Percentiles rank a stretch among this genome's conserved stretches.
Conservation (phyloP, 2,888 invertebrate genomes). For the Lycocerus yunnanus region DNA sequence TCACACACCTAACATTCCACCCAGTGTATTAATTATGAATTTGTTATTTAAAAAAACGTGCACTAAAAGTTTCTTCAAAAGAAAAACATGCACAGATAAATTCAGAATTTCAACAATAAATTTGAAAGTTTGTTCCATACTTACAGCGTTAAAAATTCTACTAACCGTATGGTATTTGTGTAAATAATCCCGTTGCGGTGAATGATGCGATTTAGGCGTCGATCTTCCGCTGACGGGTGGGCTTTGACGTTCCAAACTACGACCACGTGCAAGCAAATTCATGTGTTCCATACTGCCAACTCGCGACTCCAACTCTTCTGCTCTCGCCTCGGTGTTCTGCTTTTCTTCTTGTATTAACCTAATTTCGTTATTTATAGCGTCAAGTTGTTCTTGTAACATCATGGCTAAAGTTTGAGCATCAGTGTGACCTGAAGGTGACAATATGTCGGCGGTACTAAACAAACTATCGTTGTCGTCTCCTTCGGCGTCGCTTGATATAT, state of each 20-base stretch:
- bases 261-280: slow-evolving; percentile 77
- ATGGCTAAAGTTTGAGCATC: slow-evolving; percentile 98
- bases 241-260: slow-evolving; percentile 72
- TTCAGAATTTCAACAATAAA: neutral
- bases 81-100: slow-evolving; percentile 1
- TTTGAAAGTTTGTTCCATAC: neutral
- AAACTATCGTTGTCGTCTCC: slow-evolving; percentile 79
- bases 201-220: slow-evolving; percentile 78
- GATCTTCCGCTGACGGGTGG: slow-evolving; percentile 90
- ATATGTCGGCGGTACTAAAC: slow-evolving; percentile 72
- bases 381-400: slow-evolving; percentile 98
- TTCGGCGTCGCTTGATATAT: slow-evolving; percentile 80
- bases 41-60: slow-evolving; percentile 12
- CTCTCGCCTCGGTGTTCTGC: slow-evolving; percentile 93
- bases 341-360: slow-evolving; percentile 64
- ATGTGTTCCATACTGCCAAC: slow-evolving; percentile 95
- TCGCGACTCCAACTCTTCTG: slow-evolving; percentile 95
- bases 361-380: slow-evolving; percentile 99
- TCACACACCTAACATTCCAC: slow-evolving; percentile 38
- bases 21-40: slow-evolving; percentile 24
- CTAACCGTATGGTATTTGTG: slow-evolving; percentile 97
- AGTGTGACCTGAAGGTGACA: slow-evolving; percentile 69
- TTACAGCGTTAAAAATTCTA: neutral
- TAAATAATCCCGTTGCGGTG: slow-evolving; percentile 80
- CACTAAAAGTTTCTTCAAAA: slow-evolving; percentile 13